Evolutionary conservation across 2,797 vertebrate species (phyloP).

Genomic region (Xenops minutus): DNA sequence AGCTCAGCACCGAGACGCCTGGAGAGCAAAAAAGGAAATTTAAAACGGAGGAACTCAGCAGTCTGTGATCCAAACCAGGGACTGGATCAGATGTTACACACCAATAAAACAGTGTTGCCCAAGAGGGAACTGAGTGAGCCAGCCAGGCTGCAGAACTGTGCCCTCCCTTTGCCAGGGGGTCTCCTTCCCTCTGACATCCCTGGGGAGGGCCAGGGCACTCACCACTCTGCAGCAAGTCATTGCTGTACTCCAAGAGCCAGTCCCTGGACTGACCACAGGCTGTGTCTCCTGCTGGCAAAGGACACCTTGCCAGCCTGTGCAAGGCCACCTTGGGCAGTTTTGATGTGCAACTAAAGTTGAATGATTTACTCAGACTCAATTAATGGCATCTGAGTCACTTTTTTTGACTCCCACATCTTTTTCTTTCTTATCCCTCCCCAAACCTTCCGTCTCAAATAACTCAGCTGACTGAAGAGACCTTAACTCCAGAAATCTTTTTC

Average conservation of each 20-base stretch:
- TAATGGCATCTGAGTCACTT: background rate
- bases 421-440: background rate
- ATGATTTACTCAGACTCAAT: background rate
- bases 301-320: background rate
- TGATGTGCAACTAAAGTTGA: background rate
- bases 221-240: background rate
- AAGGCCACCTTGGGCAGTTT: background rate
- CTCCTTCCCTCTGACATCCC: background rate
- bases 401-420: background rate
- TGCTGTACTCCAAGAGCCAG: background rate
- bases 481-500: background rate
- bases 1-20: slow-evolving; percentile 94
- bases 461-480: background rate
- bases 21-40: background rate
- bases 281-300: background rate
- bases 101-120: background rate
- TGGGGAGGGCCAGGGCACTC: background rate
- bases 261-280: background rate
- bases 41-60: background rate
- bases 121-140: background rate
- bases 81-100: background rate
- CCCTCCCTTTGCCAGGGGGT: background rate
- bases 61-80: background rate
- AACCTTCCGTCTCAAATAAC: background rate
- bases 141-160: background rate